These are phyloP conservation scores for Lathronympha strigana DNA, from an alignment of 2,888 invertebrate species.

Conservation along the genomic window DNA sequence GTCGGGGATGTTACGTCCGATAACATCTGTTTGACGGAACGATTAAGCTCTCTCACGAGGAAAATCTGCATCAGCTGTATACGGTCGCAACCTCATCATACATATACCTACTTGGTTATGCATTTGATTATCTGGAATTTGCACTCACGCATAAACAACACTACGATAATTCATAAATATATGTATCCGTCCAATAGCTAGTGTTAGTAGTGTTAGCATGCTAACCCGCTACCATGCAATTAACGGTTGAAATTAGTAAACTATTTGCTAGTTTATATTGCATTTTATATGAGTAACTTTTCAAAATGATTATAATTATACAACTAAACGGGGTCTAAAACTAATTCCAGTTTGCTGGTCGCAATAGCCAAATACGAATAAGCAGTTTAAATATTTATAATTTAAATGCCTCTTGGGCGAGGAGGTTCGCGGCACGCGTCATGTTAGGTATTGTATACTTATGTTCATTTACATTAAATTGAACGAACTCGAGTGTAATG, in stretches of 20 bases:
- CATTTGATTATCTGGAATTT: constrained; percentile 7
- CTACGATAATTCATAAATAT: constrained; percentile 57
- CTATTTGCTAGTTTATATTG: constrained; percentile 24
- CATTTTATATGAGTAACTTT: constrained; percentile 26
- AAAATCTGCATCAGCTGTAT: constrained; percentile 57
- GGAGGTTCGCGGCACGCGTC: too few species aligned
- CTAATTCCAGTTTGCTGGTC: background rate
- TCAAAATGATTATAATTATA: constrained; percentile 30
- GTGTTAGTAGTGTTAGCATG: constrained; percentile 61
- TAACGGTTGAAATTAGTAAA: constrained; percentile 50
- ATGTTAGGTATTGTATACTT: too few species aligned
- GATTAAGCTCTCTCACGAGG: constrained; percentile 66
- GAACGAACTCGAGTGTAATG: too few species aligned
- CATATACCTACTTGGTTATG: background rate
- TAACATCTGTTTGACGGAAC: constrained; percentile 75
- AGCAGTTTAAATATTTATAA: too few species aligned
- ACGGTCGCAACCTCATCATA: background rate
- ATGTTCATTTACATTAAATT: too few species aligned
- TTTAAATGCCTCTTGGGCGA: too few species aligned
- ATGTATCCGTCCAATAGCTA: constrained; percentile 52
- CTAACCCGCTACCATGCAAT: constrained; percentile 54
- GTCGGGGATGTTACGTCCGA: constrained; percentile 66
- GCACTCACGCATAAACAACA: constrained; percentile 28
- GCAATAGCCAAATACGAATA: constrained; percentile 41
- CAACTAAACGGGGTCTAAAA: constrained; percentile 11